Evolutionary conservation across 2,113 vertebrate genomes (phyloP), one percentile per base, ranked within the genome.

Genomic region (Oriolus oriolus): DNA sequence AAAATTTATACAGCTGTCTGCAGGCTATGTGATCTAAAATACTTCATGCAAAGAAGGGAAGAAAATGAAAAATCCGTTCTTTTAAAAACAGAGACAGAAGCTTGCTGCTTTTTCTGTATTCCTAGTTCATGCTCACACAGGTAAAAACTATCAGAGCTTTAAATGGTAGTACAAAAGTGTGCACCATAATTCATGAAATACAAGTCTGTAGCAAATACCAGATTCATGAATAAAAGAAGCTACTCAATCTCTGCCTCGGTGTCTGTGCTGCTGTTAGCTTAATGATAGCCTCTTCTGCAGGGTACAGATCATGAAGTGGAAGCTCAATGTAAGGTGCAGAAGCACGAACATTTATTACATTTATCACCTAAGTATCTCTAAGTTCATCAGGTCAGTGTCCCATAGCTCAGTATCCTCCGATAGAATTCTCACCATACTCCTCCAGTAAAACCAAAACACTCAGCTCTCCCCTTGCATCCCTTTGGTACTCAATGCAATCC

Each of bases 1-100:
- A 94, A 81, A 95, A 93, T 84, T 74, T 57, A 77, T 80, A 91
- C 56, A 74, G 71, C 71, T 89, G 49, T 96, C 93, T 94, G 81
- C 87, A 91, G 93, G 93, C 91, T 90, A 26, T 81, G 81, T 78
- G 80, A 60, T 89, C 74, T 93, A 89, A 93, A 89, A 78, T 81
- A 80, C 87, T 90, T 84, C 65, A 93, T 75, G 88, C 71, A 94
- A 93, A 95, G 39, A 80, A 93, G 63, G 19, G 16, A 82, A 87
- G 65, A 90, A 93, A 88, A 79, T 57, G 82, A 85, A 85, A 92
- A 96, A 88, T 31, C 1, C 1, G 30, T 89, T 83, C 5, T 63
- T 93, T 56, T 33, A 49, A 66, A 83, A 86, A 13, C 23, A 74
- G n/a, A 84, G 61, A 57, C 31, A 74, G 52, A 80, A 90, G 16